Percentiles rank a stretch among this genome's conserved stretches.
These are phyloP conservation scores for Dromococcyx pavoninus DNA, from an alignment of 2,797 vertebrate species.

Conservation along the genomic window DNA sequence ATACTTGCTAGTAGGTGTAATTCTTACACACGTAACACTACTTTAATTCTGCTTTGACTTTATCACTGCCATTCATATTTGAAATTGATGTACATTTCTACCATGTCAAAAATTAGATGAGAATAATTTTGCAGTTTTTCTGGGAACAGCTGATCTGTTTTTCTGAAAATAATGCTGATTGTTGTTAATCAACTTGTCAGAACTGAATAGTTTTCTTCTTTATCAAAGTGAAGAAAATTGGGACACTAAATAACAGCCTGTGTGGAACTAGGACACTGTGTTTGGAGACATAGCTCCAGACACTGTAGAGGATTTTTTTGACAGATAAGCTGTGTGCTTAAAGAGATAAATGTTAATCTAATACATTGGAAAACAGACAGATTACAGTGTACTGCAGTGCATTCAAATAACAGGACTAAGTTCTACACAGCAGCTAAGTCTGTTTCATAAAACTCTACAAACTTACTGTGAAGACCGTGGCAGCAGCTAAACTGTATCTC, in stretches of 20 bases:
- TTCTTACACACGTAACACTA: background rate
- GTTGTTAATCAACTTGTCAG: conserved; percentile 66
- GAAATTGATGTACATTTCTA: conserved; percentile 12
- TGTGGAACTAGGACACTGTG: conserved; percentile 16
- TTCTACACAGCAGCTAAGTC: background rate
- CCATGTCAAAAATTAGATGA: conserved; percentile 13
- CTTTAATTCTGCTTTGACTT: conserved; percentile 19
- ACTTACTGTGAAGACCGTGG: background rate
- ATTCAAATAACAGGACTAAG: conserved; percentile 38
- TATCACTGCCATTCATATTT: conserved; percentile 19
- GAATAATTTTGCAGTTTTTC: conserved; percentile 27
- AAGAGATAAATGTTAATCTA: conserved; percentile 73
- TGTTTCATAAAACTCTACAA: background rate
- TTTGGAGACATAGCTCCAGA: conserved; percentile 58
- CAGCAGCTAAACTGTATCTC: background rate
- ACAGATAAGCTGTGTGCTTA: conserved; percentile 71
- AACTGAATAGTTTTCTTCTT: conserved; percentile 43
- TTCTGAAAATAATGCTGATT: conserved; percentile 60
- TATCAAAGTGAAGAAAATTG: conserved; percentile 64
- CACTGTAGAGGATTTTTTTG: conserved; percentile 66
- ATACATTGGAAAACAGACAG: conserved; percentile 65
- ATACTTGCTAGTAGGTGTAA: background rate
- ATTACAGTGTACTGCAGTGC: conserved; percentile 30
- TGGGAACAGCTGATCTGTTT: conserved; percentile 42
- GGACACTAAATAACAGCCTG: conserved; percentile 54